Percentiles rank a stretch among this genome's conserved stretches.
These are phyloP conservation scores for Bugula neritina DNA, from an alignment of 2,888 invertebrate species.

Conservation along the genomic window DNA sequence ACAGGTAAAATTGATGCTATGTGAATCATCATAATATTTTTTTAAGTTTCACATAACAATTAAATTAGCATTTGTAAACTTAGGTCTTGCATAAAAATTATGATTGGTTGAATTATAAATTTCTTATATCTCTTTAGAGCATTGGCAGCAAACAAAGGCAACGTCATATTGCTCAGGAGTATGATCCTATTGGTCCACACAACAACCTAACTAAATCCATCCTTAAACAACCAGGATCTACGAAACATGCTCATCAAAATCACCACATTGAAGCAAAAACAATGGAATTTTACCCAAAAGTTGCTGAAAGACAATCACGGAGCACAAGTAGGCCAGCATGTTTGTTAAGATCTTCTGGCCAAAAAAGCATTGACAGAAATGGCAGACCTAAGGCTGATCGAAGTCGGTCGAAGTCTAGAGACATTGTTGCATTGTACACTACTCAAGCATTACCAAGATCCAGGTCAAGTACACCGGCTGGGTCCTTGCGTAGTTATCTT, in stretches of 20 bases:
- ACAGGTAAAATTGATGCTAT: too few species aligned
- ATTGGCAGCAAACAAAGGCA: background rate
- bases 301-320: background rate
- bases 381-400: background rate
- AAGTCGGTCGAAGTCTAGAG: constrained; percentile 8
- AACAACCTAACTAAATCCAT: too few species aligned
- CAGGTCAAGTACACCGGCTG: background rate
- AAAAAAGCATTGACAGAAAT: background rate
- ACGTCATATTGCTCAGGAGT: background rate
- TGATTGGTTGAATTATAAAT: too few species aligned
- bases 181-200: background rate
- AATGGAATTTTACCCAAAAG: constrained; percentile 4
- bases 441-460: background rate
- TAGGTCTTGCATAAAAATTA: too few species aligned
- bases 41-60: too few species aligned
- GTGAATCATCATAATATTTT: too few species aligned
- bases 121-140: too few species aligned
- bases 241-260: background rate
- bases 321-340: background rate
- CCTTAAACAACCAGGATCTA: too few species aligned
- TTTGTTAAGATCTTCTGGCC: background rate
- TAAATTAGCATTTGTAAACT: too few species aligned
- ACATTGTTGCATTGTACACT: constrained; percentile 25
- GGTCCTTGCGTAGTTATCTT: constrained; percentile 3
- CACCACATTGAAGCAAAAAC: background rate